A percentile compares a stretch with the other conserved stretches of the same genome.
phyloP scores from a whole-genome alignment of 2,888 invertebrate genomes.

The Dicranocentrus wangi region DNA sequence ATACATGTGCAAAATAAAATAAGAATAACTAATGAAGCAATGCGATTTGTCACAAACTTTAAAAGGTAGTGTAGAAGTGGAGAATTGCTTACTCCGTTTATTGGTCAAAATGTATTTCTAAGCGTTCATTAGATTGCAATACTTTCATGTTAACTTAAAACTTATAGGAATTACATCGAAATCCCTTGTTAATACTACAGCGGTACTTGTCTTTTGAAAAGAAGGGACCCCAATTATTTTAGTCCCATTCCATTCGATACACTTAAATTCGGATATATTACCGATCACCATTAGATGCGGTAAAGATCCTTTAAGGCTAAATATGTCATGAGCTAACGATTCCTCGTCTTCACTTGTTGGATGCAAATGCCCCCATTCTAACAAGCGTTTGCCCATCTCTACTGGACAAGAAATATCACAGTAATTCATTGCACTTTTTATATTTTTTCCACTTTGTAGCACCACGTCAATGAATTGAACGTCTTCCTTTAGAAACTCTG shows the following conservation, averaged over 20 bases:
- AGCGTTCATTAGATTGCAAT: too few species aligned
- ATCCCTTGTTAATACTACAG: slow-evolving; percentile 52
- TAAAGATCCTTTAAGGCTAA: slow-evolving; percentile 42
- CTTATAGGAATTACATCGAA: slow-evolving; percentile 58
- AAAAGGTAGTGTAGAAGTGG: too few species aligned
- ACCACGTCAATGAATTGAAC: slow-evolving; percentile 52
- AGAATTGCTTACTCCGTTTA: too few species aligned
- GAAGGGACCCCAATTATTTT: slow-evolving; percentile 64
- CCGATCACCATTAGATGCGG: slow-evolving; percentile 62
- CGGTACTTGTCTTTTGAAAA: slow-evolving; percentile 56
- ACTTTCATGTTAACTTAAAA: slow-evolving; percentile 46
- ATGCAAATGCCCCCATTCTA: slow-evolving; percentile 65
- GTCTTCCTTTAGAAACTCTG: slow-evolving; percentile 50
- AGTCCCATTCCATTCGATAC: slow-evolving; percentile 51
- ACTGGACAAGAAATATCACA: slow-evolving; percentile 63
- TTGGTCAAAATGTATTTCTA: too few species aligned
- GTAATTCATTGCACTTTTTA: slow-evolving; percentile 53
- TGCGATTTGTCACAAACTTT: too few species aligned
- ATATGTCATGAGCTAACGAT: slow-evolving; percentile 44
- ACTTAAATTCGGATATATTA: slow-evolving; percentile 51
- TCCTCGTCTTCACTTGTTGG: slow-evolving; percentile 44
- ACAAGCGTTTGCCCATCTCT: slow-evolving; percentile 47
- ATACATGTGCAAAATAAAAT: too few species aligned
- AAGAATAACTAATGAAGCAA: too few species aligned
- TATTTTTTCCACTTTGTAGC: slow-evolving; percentile 62